Base-by-base conservation (phyloP, 2,113 vertebrate species). In the Antigone vipio region DNA sequence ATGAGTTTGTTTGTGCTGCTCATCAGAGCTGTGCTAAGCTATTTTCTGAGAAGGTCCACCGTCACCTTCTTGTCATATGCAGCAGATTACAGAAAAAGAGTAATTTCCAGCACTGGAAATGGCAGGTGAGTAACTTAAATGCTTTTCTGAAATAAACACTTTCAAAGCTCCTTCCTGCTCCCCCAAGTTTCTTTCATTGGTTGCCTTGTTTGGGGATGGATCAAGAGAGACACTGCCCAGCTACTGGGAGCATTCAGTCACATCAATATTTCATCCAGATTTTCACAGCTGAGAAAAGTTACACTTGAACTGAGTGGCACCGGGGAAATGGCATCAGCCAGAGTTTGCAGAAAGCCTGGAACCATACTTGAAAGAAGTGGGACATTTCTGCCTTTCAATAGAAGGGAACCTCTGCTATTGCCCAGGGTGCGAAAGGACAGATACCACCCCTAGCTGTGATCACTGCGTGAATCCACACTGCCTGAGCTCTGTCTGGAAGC, bases 1-100 rank as follows among this genome's bases (percentile, higher is more conserved):
- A 95, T 93, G 66, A 82, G 34, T 82, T 95, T 75, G 56, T 95
- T 95, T 95, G 47, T 76, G 24, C 53, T 89, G 81, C 64, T 95
- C 95, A 91, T 6, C 67, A 86, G 82, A 90, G 81, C 73, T 60
- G 56, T 64, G 86, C 53, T 74, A 92, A 77, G 49, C 56, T 88
- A 34, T 89, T 88, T 91, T 80, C 34, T 79, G 47, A 95, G 88
- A 63, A 89, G 80, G 34, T 56, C 40, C 47, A 38, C 35, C 52
- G 53, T 82, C 84, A 83, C 34, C 18, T 59, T 79, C 76, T 82
- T 93, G 66, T 87, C 53, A 79, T 85, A 93, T 55, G 71, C 84
- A 71, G 45, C 38, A 60, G 47, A 53, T 91, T 77, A 85, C 5
- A 73, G 76, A 47, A 34, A 88, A 23, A 95, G 47, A 95, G 64